Evolutionary conservation across 1,140 invertebrate species (phyloP), one percentile per base, ranked within the genome.

Genomic region (Tetramorium parvispinum): DNA sequence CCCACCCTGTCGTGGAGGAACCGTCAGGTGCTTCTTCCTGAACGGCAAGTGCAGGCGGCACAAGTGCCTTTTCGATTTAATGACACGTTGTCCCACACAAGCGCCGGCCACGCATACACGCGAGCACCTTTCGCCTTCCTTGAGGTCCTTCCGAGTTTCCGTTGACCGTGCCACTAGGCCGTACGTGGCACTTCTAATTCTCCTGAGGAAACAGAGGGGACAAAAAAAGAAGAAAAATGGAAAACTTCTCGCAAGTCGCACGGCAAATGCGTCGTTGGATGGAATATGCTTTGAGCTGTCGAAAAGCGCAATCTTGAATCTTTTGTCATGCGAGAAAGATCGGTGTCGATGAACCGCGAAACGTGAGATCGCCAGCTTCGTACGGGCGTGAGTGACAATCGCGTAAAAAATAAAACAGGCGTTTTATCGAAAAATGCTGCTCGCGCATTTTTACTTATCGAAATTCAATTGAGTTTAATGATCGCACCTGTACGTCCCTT

Each of bases 1-100:
- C 87, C 90, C 91, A 94, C 92, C 93, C 90, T 87, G 91, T 77
- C 88, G 85, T 87, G 82, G 78, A 89, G 90, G 75, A 81, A 68
- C 86, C 92, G 93, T 94, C 93, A 94, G 94, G 93, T 94, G 94
- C 92, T 91, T 92, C 94, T 94, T 94, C 94, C 94, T 94, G 94
- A 89, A 92, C 92, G 92, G 93, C 94, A 94, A 94, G 93, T 94
- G 93, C 93, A 93, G 91, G 86, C 92, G 92, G 93, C 91, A 91
- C 93, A 93, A 93, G 93, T 93, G 92, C 91, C 92, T 92, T 92
- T 93, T 94, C 94, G 93, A 94, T 93, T 94, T 94, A 94, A 94
- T 94, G 94, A 94, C 91, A 94, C 89, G 91, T 89, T 91, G 86
- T 89, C 79, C 59, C 63, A 76, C 81, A 76, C 65, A 24, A 57